Conservation (phyloP, 1,140 invertebrate species). For the Camponotus pennsylvanicus region DNA sequence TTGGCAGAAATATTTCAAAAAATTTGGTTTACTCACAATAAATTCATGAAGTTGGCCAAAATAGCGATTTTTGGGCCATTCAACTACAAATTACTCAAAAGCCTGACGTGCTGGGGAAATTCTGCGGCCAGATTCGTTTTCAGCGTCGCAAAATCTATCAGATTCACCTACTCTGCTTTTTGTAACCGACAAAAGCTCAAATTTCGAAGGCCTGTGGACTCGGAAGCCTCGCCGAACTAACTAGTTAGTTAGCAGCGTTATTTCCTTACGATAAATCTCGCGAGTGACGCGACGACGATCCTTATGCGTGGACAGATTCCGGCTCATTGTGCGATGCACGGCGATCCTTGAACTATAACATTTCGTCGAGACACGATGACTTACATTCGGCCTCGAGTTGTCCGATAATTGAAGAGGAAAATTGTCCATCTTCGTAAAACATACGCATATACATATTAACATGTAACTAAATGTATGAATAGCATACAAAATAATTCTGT, state of each 20-base stretch:
- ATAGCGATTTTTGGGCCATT: too few relatives aligned
- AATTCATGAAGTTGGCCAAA: too few relatives aligned
- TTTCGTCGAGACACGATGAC: slow-evolving; percentile 49
- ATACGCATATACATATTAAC: not conserved
- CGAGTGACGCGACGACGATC: not conserved
- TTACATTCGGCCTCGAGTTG: slow-evolving; percentile 41
- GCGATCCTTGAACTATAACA: slow-evolving; percentile 74
- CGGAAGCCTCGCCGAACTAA: slow-evolving; percentile 23
- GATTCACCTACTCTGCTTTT: too few relatives aligned
- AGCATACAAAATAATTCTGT: not conserved
- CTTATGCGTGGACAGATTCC: slow-evolving; percentile 30
- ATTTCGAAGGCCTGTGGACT: too few relatives aligned
- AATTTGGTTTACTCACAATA: too few relatives aligned
- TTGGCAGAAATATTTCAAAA: too few relatives aligned
- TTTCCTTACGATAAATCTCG: slow-evolving; percentile 59
- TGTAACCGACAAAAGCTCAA: too few relatives aligned
- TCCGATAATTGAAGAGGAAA: slow-evolving; percentile 46
- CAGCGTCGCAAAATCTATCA: too few relatives aligned
- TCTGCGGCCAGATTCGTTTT: too few relatives aligned
- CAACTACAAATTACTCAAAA: too few relatives aligned
- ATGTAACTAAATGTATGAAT: not conserved
- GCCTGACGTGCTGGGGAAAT: too few relatives aligned
- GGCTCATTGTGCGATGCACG: not conserved
- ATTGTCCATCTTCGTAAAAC: slow-evolving; percentile 5
- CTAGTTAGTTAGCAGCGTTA: slow-evolving; percentile 43